phyloP scores from a whole-genome alignment of 2,113 vertebrate species.

The Elgaria multicarinata region DNA sequence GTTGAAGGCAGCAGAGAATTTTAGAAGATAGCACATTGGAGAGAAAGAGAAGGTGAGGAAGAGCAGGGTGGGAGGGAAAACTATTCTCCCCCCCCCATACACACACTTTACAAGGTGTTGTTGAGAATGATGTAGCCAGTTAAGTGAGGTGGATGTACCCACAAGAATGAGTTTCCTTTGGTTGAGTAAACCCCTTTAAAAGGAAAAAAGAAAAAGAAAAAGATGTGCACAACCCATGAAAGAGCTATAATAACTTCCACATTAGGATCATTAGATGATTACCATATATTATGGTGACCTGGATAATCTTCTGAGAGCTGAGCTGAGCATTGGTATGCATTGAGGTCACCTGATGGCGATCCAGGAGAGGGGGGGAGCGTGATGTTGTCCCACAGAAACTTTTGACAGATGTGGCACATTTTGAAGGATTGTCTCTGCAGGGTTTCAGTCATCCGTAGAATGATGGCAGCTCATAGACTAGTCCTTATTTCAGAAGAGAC shows the following conservation, averaged over 20 bases:
- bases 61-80: neutral
- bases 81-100: too few relatives aligned
- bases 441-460: neutral
- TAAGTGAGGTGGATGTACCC: neutral
- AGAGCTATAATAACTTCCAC: neutral
- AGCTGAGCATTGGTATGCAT: neutral
- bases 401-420: neutral
- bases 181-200: neutral
- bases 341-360: neutral
- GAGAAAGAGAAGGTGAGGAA: neutral
- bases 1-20: conserved; percentile 6
- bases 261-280: neutral
- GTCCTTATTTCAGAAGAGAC: neutral
- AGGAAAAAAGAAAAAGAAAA: too few relatives aligned
- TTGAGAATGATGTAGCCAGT: neutral
- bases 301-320: neutral
- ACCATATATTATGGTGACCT: neutral
- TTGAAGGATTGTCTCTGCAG: neutral
- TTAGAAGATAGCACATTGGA: neutral
- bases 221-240: neutral
- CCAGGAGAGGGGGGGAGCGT: too few relatives aligned
- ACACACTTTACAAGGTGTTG: neutral
- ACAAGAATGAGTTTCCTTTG: neutral
- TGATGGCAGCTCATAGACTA: neutral
- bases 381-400: neutral